These are phyloP conservation scores for Lasioglossum villosulum DNA, from an alignment of 2,888 invertebrate genomes.

Conservation along the genomic window DNA sequence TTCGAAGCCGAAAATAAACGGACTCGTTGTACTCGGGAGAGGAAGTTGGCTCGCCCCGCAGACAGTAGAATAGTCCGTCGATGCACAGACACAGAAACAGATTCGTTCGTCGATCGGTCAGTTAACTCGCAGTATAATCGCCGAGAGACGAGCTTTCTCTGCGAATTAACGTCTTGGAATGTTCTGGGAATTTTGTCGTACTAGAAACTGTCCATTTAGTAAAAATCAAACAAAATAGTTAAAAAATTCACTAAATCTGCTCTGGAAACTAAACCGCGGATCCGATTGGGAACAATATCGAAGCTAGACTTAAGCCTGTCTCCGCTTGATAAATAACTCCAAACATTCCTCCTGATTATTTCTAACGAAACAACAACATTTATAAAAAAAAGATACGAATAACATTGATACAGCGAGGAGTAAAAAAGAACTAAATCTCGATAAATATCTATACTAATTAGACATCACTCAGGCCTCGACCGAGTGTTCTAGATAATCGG, in stretches of 20 bases:
- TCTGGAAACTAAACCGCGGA: too few relatives aligned
- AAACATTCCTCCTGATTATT: background rate
- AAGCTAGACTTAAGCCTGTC: too few relatives aligned
- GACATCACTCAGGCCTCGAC: background rate
- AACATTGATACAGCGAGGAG: background rate
- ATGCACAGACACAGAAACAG: background rate
- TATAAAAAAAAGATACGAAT: too few relatives aligned
- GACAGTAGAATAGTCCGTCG: constrained; percentile 4
- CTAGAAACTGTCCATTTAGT: too few relatives aligned
- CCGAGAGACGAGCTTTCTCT: background rate
- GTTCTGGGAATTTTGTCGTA: too few relatives aligned
- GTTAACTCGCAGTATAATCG: background rate
- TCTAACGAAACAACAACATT: background rate
- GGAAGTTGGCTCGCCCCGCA: constrained; percentile 21
- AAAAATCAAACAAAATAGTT: too few relatives aligned
- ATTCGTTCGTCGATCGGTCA: constrained; percentile 2
- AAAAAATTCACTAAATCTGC: too few relatives aligned
- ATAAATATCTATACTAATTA: too few relatives aligned
- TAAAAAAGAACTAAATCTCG: background rate
- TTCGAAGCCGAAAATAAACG: constrained; percentile 6
- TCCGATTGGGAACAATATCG: too few relatives aligned
- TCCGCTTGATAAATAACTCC: too few relatives aligned
- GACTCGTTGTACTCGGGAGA: background rate
- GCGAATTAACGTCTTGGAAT: too few relatives aligned
- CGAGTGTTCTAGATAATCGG: background rate